Percentiles rank a stretch among this genome's conserved stretches.
Evolutionary conservation across 2,797 vertebrate species (phyloP).

Genomic region (Chrosomus eos): DNA sequence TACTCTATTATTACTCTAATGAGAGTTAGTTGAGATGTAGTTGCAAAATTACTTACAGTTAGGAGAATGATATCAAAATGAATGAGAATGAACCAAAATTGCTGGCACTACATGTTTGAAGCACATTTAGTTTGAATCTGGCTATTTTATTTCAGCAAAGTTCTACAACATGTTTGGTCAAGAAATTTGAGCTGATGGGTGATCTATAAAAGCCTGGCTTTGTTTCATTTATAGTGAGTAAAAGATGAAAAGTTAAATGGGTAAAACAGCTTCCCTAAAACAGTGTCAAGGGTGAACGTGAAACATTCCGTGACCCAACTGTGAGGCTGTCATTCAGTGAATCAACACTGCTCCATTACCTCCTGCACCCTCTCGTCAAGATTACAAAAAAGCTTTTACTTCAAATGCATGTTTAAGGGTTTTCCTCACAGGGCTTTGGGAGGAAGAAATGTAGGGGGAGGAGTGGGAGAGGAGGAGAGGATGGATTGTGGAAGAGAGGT

Average conservation of each 20-base stretch:
- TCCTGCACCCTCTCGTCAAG: slow-evolving; percentile 20
- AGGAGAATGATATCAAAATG: background rate
- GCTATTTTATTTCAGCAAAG: background rate
- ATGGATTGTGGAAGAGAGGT: slow-evolving; percentile 11
- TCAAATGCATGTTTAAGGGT: slow-evolving; percentile 32
- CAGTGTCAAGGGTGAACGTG: slow-evolving; percentile 5
- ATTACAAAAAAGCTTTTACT: slow-evolving; percentile 35
- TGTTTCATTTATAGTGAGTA: background rate
- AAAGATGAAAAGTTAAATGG: slow-evolving; percentile 19
- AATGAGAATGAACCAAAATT: background rate
- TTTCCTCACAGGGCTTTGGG: slow-evolving; percentile 16
- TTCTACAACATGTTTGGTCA: background rate
- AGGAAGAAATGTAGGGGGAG: background rate
- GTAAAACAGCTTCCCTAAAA: slow-evolving; percentile 16
- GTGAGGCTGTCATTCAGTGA: slow-evolving; percentile 9
- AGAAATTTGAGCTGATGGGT: background rate
- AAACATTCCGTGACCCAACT: slow-evolving; percentile 20
- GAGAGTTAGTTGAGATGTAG: background rate
- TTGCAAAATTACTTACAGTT: background rate
- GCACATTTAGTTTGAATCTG: background rate
- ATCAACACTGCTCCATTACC: slow-evolving; percentile 31
- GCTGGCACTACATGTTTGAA: background rate
- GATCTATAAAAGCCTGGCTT: background rate
- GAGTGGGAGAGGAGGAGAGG: background rate
- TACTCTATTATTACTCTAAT: background rate